phyloP scores from a whole-genome alignment of 2,797 vertebrate species.

The Cyprinodon diabolis region DNA sequence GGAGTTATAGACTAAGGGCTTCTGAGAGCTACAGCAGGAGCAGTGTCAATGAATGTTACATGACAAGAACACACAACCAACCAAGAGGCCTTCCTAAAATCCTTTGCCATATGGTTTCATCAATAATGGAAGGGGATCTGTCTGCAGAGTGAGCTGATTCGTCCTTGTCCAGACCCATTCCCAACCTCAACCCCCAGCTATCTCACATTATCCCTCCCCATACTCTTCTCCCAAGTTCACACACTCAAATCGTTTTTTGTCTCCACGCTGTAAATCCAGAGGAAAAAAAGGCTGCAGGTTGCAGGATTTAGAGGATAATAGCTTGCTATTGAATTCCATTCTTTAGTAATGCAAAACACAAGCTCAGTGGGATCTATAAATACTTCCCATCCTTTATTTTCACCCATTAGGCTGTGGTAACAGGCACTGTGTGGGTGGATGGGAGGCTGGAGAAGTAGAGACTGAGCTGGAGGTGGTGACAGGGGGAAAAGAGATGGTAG shows the following conservation, averaged over 20 bases:
- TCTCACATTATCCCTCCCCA: constrained; percentile 17
- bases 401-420: constrained; percentile 43
- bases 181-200: not conserved
- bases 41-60: constrained; percentile 69
- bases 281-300: constrained; percentile 54
- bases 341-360: constrained; percentile 46
- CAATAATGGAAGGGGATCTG: constrained; percentile 64
- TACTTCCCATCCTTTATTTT: constrained; percentile 39
- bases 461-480: constrained; percentile 32
- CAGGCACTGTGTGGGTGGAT: constrained; percentile 56
- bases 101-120: constrained; percentile 65
- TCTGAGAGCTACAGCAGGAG: constrained; percentile 31
- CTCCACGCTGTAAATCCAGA: constrained; percentile 38
- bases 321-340: constrained; percentile 38
- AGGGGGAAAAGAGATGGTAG: constrained; percentile 10
- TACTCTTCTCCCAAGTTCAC: constrained; percentile 28
- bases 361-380: constrained; percentile 58
- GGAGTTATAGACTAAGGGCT: constrained; percentile 31
- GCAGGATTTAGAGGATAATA: constrained; percentile 42
- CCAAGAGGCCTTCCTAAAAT: constrained; percentile 48
- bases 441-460: constrained; percentile 43
- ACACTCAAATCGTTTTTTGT: constrained; percentile 34
- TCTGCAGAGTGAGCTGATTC: constrained; percentile 38
- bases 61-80: constrained; percentile 55
- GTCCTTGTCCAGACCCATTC: constrained; percentile 15